Base-by-base conservation (phyloP, 2,113 vertebrate species). In the Suncus etruscus region DNA sequence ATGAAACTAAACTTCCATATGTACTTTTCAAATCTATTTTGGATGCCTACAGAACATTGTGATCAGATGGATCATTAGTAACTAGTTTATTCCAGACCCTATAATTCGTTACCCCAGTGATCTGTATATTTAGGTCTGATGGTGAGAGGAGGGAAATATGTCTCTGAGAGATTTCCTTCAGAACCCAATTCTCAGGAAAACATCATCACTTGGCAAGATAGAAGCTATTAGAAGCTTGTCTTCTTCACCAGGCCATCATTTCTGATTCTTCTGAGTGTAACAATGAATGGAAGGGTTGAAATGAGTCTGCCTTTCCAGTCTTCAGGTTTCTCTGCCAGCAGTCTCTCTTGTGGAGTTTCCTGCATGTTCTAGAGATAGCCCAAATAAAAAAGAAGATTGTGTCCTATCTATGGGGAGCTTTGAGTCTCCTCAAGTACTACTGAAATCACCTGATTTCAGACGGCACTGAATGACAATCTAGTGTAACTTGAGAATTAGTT, bases 401-500 rank as follows among this genome's bases (percentile, higher is more conserved):
- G 11, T 65, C 88, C 39, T 45, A 7, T 61, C 72, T 15, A 89
- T 16, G 20, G 24, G 12, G 47, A 58, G 16, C 51, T 74, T 75
- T 70, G 7, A 20, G 51, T 69, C 86, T 90, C 25, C 0, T 75
- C 72, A 83, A 5, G 39, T 58, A 47, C 70, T 61, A 63, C 18
- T 16, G n/a, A 87, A 66, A 76, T 63, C 72, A 4, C 32, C 22
- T n/a, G 24, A 7, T 58, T 32, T 63, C 54, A 63, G 86, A 72
- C 1, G 8, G 32, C 65, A 69, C 72, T 69, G 83, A 51, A 77
- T 20, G 51, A 83, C 75, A 27, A 31, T 25, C 45, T 61, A 1
- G 24, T 61, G 24, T 24, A n/a, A 50, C 72, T 51, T 54, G 72
- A 86, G 90, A 51, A 93, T 72, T 72, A 80, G 39, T 69, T 48